phyloP scores from a whole-genome alignment of 2,113 vertebrate genomes.

The Cyrtonyx montezumae region DNA sequence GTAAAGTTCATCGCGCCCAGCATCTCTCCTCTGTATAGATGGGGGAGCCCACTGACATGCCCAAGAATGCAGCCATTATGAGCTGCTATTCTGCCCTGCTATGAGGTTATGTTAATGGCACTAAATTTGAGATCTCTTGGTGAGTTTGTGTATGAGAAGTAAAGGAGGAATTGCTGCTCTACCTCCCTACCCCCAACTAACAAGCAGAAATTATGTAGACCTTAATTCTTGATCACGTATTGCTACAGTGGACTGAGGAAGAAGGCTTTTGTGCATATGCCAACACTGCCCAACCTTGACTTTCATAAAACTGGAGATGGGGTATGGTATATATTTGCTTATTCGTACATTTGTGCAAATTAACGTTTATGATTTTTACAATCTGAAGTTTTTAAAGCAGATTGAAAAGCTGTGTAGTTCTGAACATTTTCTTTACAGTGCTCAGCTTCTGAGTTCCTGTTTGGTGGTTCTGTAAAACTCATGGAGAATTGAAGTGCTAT shows the following conservation, averaged over 20 bases:
- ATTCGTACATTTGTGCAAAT: background rate
- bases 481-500: background rate
- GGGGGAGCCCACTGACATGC: background rate
- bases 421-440: background rate
- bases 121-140: background rate
- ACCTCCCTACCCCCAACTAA: background rate
- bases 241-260: slow-evolving; percentile 99
- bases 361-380: background rate
- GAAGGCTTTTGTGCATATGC: slow-evolving; percentile 96
- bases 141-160: background rate
- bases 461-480: background rate
- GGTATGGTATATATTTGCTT: slow-evolving; percentile 78
- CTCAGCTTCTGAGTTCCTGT: background rate
- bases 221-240: slow-evolving; percentile 91
- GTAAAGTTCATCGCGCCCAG: background rate
- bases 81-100: background rate
- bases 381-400: background rate
- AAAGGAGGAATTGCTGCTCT: background rate
- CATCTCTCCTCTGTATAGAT: background rate
- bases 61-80: background rate
- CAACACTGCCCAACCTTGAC: slow-evolving; percentile 93
- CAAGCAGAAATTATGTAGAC: background rate
- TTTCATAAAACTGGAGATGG: slow-evolving; percentile 92
- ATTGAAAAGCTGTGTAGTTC: background rate
- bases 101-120: background rate